Percentiles rank a stretch among this genome's conserved stretches.
Evolutionary conservation across 1,140 invertebrate species (phyloP).

Genomic region (Sipha flava): DNA sequence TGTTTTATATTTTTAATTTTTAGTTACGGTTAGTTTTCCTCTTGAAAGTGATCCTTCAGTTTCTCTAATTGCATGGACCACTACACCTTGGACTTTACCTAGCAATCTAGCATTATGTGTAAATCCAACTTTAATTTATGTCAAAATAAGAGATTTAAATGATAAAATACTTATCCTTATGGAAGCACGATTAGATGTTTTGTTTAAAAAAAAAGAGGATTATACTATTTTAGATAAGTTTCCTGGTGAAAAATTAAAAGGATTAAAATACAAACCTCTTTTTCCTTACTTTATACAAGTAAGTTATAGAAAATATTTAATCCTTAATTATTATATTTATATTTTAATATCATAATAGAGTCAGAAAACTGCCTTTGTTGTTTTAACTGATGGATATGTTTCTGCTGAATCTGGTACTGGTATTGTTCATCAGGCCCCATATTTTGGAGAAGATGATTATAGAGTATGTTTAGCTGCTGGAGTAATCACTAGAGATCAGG

Average conservation of each 20-base stretch:
- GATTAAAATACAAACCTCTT: conserved; percentile 76
- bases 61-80: conserved; percentile 89
- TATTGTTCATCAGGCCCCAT: conserved; percentile 97
- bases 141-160: conserved; percentile 61
- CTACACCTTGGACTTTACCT: conserved; percentile 98
- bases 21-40: conserved; percentile 79
- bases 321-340: not conserved
- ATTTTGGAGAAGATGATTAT: conserved; percentile 97
- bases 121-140: conserved; percentile 80
- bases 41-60: conserved; percentile 61
- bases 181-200: conserved; percentile 68
- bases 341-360: conserved; percentile 45
- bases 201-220: conserved; percentile 72
- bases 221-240: conserved; percentile 72
- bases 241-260: conserved; percentile 71
- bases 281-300: conserved; percentile 76
- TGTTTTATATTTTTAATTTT: conserved; percentile 36
- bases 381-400: conserved; percentile 87
- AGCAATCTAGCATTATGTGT: conserved; percentile 94
- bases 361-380: conserved; percentile 62
- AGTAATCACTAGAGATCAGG: conserved; percentile 73
- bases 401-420: conserved; percentile 96
- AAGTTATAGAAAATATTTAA: not conserved
- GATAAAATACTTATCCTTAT: conserved; percentile 75
- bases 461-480: conserved; percentile 74